Evolutionary conservation across 2,888 invertebrate species (phyloP).

Genomic region (Synergus itoensis): DNA sequence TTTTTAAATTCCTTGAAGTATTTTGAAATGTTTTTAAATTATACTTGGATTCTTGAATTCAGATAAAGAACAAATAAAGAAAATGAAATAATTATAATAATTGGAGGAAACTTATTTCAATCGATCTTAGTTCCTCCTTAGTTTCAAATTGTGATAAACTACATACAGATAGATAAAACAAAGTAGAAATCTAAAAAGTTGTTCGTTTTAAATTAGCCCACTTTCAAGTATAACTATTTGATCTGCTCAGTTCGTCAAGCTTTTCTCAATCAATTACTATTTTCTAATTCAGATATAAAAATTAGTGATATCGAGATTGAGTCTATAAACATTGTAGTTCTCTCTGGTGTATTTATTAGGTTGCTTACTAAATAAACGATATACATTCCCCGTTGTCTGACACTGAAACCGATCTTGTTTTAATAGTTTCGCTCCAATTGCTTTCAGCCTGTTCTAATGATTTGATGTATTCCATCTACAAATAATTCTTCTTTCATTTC

Average conservation of each 20-base stretch:
- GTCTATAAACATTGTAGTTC: background rate
- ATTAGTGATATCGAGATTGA: background rate
- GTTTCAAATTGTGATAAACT: background rate
- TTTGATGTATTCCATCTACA: background rate
- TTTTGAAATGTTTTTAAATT: too few relatives aligned
- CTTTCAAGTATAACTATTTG: constrained; percentile 18
- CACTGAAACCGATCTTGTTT: constrained; percentile 35
- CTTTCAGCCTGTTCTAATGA: constrained; percentile 24
- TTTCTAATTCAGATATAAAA: background rate
- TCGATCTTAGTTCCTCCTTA: background rate
- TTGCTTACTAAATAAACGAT: constrained; percentile 30
- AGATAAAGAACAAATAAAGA: background rate
- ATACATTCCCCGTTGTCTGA: constrained; percentile 21
- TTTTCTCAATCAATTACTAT: background rate
- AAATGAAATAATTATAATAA: background rate
- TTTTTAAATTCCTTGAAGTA: too few relatives aligned
- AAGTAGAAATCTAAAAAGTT: constrained; percentile 20
- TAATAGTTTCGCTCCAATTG: constrained; percentile 33
- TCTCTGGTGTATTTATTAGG: constrained; percentile 14
- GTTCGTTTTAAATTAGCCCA: background rate
- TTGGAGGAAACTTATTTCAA: background rate
- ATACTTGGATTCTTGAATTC: too few relatives aligned
- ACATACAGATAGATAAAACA: background rate
- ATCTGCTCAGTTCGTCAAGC: background rate
- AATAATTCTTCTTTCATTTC: constrained; percentile 1